Base-by-base conservation (phyloP, 2,888 invertebrate genomes). In the Heliconius sara region DNA sequence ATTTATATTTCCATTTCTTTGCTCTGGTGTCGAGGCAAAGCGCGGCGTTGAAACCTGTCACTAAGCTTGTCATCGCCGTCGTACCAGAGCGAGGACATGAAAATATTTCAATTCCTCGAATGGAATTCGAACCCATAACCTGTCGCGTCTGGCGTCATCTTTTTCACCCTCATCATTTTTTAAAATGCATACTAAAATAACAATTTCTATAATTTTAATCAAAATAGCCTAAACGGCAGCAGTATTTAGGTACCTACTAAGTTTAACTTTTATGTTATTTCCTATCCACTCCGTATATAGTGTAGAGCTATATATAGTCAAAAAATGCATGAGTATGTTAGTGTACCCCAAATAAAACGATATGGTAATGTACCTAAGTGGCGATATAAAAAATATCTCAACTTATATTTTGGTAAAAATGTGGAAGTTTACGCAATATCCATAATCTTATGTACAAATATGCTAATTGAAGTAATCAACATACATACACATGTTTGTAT, bases 181-280 rank as follows among this genome's bases (percentile, higher is more conserved):
- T 47, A 47, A 12, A 39, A 16, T 12, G 0, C 3, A 2, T 1
- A 67, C 34, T 76, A 30, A 25, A 60, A 73, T 57, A 67, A 34
- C 9, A 67, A 63, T 7, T 67, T n/a, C 7, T 66, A 13, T 13
- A 76, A 78, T 30, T 74, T 25, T 16, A 5, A 16, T 25, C 0
- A 70, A 13, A 25, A 22, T 16, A 43, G 25, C n/a, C 39, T 43
- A 76, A 67, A 71, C 71, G 76, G 52, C 72, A 77, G 57, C 47
- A 25, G 77, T 47, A 63, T 80, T 66, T 52, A 60, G 34, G 60
- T 52, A 71, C n/a, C 22, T 27, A 13, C n/a, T 47, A 70, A 66
- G 19, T 19, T 43, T 30, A 74, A 60, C 9, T 66, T 68, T 74
- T 60, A 22, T 57, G 74, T n/a, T 79, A 79, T 75, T 79, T 78